Evolutionary conservation across 2,888 invertebrate species (phyloP).

Genomic region (Caenorhabditis imperialis): DNA sequence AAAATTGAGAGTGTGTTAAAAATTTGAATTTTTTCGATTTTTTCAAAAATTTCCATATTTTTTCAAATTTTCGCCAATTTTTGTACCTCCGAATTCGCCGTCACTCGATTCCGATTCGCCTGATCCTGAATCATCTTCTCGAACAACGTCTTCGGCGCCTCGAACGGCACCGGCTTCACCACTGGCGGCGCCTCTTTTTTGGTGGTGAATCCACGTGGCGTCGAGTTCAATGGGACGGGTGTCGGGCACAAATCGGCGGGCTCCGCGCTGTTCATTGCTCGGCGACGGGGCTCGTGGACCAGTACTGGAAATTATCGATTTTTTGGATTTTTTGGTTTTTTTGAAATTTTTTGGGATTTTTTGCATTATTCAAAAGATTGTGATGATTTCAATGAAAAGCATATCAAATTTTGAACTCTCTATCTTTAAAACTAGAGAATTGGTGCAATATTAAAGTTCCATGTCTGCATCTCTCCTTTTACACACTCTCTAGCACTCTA

Average conservation of each 20-base stretch:
- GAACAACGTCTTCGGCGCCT: conserved; percentile 76
- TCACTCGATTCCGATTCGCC: conserved; percentile 37
- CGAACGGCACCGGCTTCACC: conserved; percentile 68
- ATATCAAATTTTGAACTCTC: too few relatives aligned
- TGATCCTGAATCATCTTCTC: conserved; percentile 64
- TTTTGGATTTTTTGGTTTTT: too few relatives aligned
- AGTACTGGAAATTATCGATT: conserved; percentile 18
- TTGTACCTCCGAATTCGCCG: conserved; percentile 21
- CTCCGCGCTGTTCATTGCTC: conserved; percentile 47
- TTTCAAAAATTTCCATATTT: conserved; percentile 8
- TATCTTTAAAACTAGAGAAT: too few relatives aligned
- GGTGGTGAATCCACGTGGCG: conserved; percentile 39
- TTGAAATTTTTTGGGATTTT: too few relatives aligned
- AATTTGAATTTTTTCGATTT: conserved; percentile 15
- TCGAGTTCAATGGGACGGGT: conserved; percentile 40
- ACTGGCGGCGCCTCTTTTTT: conserved; percentile 41
- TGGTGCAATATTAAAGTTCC: too few relatives aligned
- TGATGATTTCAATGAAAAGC: too few relatives aligned
- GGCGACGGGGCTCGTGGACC: conserved; percentile 38
- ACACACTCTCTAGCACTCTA: too few relatives aligned
- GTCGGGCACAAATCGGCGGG: conserved; percentile 26
- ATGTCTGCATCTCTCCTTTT: too few relatives aligned
- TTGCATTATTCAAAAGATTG: too few relatives aligned
- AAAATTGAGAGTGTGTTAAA: too few relatives aligned
- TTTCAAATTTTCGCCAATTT: too few relatives aligned